These are phyloP conservation scores for Lochmaea crataegi DNA, from an alignment of 2,888 invertebrate genomes.

Conservation along the genomic window DNA sequence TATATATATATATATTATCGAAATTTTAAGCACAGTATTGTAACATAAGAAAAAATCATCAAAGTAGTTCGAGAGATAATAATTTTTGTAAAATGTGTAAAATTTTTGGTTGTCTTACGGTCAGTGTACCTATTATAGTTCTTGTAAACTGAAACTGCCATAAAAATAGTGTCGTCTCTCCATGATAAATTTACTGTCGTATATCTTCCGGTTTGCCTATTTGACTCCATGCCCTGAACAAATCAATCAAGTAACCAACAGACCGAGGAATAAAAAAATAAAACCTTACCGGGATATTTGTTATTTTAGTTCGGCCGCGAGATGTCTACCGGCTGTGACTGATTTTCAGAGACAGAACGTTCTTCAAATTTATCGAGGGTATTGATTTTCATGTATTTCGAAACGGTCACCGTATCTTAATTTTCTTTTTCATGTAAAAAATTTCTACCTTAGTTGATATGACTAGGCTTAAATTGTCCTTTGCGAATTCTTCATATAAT, in stretches of 20 bases:
- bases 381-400: no score
- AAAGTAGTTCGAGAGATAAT: no score
- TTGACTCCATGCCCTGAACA: slow-evolving; percentile 4
- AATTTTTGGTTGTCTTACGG: background rate
- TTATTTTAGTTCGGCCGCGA: slow-evolving; percentile 16
- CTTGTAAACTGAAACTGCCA: background rate
- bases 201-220: background rate
- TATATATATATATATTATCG: no score
- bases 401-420: no score
- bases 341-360: background rate
- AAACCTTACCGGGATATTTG: slow-evolving; percentile 15
- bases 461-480: no score
- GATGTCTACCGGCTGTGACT: slow-evolving; percentile 6
- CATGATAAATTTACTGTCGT: background rate
- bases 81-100: no score
- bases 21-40: no score
- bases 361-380: background rate
- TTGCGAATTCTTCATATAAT: no score
- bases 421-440: no score
- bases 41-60: no score
- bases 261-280: slow-evolving; percentile 5
- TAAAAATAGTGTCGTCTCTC: background rate
- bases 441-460: no score
- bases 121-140: no score
- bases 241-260: slow-evolving; percentile 17